A percentile compares a stretch with the other conserved stretches of the same genome.
phyloP scores from a whole-genome alignment of 2,888 invertebrate species.

The Eupithecia inturbata region DNA sequence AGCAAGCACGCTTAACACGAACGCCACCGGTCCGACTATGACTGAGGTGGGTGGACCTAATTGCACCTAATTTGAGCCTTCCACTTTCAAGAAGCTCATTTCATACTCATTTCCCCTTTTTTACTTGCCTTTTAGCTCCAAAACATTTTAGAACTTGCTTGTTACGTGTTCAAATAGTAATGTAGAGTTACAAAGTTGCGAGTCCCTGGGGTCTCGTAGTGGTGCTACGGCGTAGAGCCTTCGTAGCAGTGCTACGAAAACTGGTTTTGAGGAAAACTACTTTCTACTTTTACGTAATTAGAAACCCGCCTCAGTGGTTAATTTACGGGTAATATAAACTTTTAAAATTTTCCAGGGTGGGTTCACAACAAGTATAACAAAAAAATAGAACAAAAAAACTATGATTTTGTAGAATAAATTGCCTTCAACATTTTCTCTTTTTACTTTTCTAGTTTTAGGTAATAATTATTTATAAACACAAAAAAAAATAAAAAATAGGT shows the following conservation, averaged over 20 bases:
- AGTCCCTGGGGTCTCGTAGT: slow-evolving; percentile 46
- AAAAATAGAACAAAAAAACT: too few species aligned
- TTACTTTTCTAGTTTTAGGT: background rate
- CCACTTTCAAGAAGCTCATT: too few species aligned
- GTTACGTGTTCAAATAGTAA: slow-evolving; percentile 19
- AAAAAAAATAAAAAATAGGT: too few species aligned
- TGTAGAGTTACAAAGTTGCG: slow-evolving; percentile 15
- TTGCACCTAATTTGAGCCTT: too few species aligned
- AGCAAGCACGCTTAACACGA: too few species aligned
- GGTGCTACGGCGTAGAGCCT: slow-evolving; percentile 27
- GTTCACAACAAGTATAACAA: background rate
- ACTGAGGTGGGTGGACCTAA: too few species aligned
- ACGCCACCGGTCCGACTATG: too few species aligned
- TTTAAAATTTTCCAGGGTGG: background rate
- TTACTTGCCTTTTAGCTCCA: background rate
- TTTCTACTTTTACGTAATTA: slow-evolving; percentile 7
- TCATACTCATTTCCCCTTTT: too few species aligned
- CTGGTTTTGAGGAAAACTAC: slow-evolving; percentile 6
- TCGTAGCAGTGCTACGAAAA: slow-evolving; percentile 26
- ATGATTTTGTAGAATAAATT: background rate
- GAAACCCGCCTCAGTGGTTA: background rate
- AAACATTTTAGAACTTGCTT: slow-evolving; percentile 17
- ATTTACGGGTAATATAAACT: background rate
- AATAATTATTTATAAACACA: too few species aligned
- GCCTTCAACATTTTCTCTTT: background rate